Base-by-base conservation (phyloP, 2,797 vertebrate species). In the Intellagama lesueurii region DNA sequence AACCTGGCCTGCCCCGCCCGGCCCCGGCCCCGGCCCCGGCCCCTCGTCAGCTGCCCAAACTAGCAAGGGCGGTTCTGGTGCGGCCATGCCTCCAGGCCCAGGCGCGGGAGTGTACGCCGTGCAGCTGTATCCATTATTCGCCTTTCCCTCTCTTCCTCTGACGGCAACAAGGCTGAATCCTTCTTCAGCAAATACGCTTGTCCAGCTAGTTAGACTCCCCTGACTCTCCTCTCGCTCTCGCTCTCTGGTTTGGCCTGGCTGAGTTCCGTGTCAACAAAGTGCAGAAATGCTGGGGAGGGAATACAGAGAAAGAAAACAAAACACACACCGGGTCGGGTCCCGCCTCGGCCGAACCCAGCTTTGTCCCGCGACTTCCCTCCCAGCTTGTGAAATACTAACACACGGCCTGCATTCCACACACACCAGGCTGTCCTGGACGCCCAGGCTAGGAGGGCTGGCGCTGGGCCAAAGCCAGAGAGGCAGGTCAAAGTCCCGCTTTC, bases 1-100 rank as follows among this genome's bases (percentile, higher is more conserved):
- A 12, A 3, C 52, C 52, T 56, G 52, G 52, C 52, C 52, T 56
- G 9, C 52, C 52, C 52, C 52, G 52, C 52, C 52, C 52, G 52
- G 52, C 8, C 94, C 88, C 87, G 91, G 89, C 91, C 92, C n/a
- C 88, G 92, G 47, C 1, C 24, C 88, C 93, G 19, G 35, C 17
- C 35, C 90, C 88, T 68, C 32, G 4, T 64, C 72, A 22, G 88
- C 80, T 3, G 30, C 8, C 17, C 40, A 81, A 81, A 85, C 78
- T 28, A 16, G 60, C 60, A n/a, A 24, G 60, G 85, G 86, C 82
- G 32, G 44, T 88, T 56, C 19, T 16, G 78, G 86, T 32, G 82
- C 83, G 79, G 49, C 30, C n/a, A 17, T 9, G 76, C 86, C 89
- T 75, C 17, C 26, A 22, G 52, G 88, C 28, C 40, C 26, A 32